A percentile compares a stretch with the other conserved stretches of the same genome.
These are phyloP conservation scores for Periophthalmodon schlosseri DNA, from an alignment of 2,113 vertebrate genomes.

Conservation along the genomic window DNA sequence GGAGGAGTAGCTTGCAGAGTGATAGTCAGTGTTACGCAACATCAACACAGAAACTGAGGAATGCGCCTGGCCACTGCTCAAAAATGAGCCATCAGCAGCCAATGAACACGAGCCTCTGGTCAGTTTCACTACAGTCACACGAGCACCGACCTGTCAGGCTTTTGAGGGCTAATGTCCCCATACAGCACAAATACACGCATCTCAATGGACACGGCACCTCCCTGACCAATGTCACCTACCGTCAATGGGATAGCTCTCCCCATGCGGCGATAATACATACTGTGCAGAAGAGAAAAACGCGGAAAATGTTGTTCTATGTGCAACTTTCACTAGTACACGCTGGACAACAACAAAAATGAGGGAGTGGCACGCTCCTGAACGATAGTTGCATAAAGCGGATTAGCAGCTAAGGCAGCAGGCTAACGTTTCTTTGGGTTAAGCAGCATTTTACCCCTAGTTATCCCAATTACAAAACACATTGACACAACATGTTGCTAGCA, in stretches of 20 bases:
- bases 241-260: conserved; percentile 7
- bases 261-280: conserved; percentile 9
- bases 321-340: conserved; percentile 38
- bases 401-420: conserved; percentile 58
- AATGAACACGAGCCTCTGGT: conserved; percentile 31
- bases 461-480: conserved; percentile 18
- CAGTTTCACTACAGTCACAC: conserved; percentile 11
- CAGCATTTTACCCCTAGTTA: conserved; percentile 30
- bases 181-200: conserved; percentile 17
- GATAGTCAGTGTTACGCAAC: conserved; percentile 71
- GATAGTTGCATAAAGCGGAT: conserved; percentile 72
- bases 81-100: conserved; percentile 36
- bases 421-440: conserved; percentile 27
- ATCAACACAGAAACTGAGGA: conserved; percentile 72
- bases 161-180: conserved; percentile 15
- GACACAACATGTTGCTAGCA: not conserved
- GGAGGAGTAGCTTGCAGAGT: conserved; percentile 37
- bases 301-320: conserved; percentile 10
- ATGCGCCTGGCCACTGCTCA: conserved; percentile 68
- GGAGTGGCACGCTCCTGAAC: conserved; percentile 67
- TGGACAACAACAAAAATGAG: conserved; percentile 63
- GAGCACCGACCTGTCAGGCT: conserved; percentile 11
- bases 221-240: conserved; percentile 54
- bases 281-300: conserved; percentile 30
- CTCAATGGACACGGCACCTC: conserved; percentile 12